phyloP scores from a whole-genome alignment of 2,113 vertebrate genomes.

The Elephas maximus region DNA sequence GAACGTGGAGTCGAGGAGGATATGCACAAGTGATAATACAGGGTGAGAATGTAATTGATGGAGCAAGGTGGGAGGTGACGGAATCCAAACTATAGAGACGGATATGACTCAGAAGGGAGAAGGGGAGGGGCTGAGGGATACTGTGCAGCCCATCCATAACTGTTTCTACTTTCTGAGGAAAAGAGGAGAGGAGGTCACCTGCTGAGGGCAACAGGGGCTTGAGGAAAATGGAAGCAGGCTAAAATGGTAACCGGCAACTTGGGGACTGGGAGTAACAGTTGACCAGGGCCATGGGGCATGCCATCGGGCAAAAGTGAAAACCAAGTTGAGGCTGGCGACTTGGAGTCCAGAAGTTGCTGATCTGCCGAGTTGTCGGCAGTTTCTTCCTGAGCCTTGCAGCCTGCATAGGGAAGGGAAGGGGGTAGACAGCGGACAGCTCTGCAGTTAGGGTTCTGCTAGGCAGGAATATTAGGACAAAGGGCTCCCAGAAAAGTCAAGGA shows the following conservation, averaged over 20 bases:
- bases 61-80: no score
- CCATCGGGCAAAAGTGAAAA: background rate
- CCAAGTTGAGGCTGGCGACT: background rate
- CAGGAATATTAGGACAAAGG: background rate
- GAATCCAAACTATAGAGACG: background rate
- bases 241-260: background rate
- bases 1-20: background rate
- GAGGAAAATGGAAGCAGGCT: background rate
- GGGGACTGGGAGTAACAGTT: background rate
- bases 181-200: background rate
- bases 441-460: background rate
- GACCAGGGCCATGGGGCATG: background rate
- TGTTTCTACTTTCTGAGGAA: background rate
- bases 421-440: background rate
- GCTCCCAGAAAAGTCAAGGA: background rate
- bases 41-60: background rate
- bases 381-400: background rate
- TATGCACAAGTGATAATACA: background rate
- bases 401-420: background rate
- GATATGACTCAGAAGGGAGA: background rate
- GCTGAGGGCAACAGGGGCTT: background rate
- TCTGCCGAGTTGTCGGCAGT: background rate
- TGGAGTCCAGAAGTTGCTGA: background rate
- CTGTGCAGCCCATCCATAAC: fast-evolving
- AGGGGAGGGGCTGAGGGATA: no score